Evolutionary conservation across 2,797 vertebrate species (phyloP).

Genomic region (Lutjanus argentimaculatus): DNA sequence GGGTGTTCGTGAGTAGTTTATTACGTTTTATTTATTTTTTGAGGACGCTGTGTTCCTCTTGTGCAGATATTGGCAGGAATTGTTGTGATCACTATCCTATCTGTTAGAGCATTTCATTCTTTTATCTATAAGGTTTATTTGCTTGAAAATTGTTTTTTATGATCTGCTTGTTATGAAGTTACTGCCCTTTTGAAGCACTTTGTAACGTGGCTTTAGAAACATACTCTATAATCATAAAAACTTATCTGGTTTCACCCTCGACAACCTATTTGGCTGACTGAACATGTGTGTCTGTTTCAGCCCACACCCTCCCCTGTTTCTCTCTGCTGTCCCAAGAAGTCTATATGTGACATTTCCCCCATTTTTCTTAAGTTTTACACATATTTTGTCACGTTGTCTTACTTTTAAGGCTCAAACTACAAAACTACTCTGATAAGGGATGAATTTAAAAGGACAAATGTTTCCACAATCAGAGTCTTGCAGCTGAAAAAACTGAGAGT

Average conservation of each 20-base stretch:
- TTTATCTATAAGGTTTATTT: too few relatives aligned
- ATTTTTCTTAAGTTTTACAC: neutral
- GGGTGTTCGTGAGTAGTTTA: too few relatives aligned
- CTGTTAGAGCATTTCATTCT: too few relatives aligned
- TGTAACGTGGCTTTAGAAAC: too few relatives aligned
- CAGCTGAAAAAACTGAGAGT: conserved; percentile 71
- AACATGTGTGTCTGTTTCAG: neutral
- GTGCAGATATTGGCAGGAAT: too few relatives aligned
- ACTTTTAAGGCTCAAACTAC: conserved; percentile 17
- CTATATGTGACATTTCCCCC: neutral
- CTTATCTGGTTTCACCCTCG: neutral
- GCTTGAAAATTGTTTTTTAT: too few relatives aligned
- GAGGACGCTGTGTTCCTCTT: too few relatives aligned
- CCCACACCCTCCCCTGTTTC: neutral
- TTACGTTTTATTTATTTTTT: too few relatives aligned
- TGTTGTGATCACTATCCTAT: too few relatives aligned
- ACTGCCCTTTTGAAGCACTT: too few relatives aligned
- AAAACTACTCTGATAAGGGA: neutral
- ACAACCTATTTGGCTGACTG: neutral
- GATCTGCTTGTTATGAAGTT: too few relatives aligned
- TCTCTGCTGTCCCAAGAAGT: neutral
- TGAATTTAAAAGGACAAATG: conserved; percentile 18
- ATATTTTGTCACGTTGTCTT: conserved; percentile 10
- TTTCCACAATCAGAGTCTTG: neutral
- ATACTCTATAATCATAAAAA: too few relatives aligned